These are phyloP conservation scores for Nowickia ferox DNA, from an alignment of 2,888 invertebrate genomes.

Conservation along the genomic window DNA sequence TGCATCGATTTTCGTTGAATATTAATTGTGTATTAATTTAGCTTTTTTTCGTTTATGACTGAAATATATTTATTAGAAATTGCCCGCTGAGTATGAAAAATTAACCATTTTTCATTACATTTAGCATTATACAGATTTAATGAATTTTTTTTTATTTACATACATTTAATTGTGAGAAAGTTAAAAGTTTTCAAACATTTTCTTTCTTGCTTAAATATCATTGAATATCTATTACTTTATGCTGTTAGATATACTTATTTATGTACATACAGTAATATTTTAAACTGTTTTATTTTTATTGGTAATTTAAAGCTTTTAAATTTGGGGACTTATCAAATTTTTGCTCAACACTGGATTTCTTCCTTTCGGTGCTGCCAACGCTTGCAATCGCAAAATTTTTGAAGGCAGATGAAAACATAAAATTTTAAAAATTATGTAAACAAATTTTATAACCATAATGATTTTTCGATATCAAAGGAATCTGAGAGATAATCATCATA, in stretches of 20 bases:
- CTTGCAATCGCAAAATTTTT: too few relatives aligned
- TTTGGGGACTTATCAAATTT: neutral
- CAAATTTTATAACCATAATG: too few relatives aligned
- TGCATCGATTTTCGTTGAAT: neutral
- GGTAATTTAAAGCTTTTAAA: neutral
- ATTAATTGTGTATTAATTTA: neutral
- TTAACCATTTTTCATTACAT: conserved; percentile 24
- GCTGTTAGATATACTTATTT: conserved; percentile 40
- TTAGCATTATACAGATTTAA: neutral
- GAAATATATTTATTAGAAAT: neutral
- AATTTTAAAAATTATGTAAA: too few relatives aligned
- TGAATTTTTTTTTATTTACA: neutral
- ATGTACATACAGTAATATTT: neutral
- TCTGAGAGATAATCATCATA: too few relatives aligned
- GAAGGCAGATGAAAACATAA: too few relatives aligned
- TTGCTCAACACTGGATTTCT: neutral
- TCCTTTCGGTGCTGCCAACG: neutral
- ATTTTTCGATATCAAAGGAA: too few relatives aligned
- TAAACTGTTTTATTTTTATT: neutral
- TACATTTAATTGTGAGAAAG: conserved; percentile 15
- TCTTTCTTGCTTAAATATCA: conserved; percentile 2
- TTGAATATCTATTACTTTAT: neutral
- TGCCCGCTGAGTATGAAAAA: conserved; percentile 21
- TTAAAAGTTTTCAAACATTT: neutral
- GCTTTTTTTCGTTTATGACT: neutral